phyloP scores from a whole-genome alignment of 1,140 invertebrate genomes.

The Anastatus disparis region DNA sequence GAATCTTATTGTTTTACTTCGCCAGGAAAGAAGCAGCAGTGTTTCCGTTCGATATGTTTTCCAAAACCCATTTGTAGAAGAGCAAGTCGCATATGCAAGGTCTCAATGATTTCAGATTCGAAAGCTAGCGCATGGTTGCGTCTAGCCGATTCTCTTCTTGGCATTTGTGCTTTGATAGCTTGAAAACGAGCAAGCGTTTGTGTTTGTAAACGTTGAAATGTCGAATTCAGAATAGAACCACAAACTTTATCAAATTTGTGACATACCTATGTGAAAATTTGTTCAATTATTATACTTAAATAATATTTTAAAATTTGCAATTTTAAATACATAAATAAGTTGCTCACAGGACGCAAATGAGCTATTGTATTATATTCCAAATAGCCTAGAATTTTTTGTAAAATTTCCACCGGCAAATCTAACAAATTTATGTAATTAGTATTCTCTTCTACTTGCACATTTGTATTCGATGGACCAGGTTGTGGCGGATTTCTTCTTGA shows the following conservation, averaged over 20 bases:
- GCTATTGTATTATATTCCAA: slow-evolving; percentile 80
- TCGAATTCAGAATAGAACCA: slow-evolving; percentile 80
- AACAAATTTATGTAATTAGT: slow-evolving; percentile 68
- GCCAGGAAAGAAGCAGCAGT: slow-evolving; percentile 90
- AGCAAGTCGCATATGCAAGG: slow-evolving; percentile 86
- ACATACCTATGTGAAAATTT: slow-evolving; percentile 72
- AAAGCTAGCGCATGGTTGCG: slow-evolving; percentile 85
- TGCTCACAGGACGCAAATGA: slow-evolving; percentile 78
- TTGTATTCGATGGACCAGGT: slow-evolving; percentile 3
- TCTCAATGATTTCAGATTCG: slow-evolving; percentile 90
- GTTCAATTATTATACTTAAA: slow-evolving; percentile 11
- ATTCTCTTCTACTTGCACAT: slow-evolving; percentile 58
- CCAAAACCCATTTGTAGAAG: slow-evolving; percentile 90
- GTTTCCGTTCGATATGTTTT: slow-evolving; percentile 89
- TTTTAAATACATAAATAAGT: too few relatives aligned
- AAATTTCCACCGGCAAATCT: slow-evolving; percentile 81
- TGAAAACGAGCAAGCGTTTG: slow-evolving; percentile 85
- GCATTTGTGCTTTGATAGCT: slow-evolving; percentile 89
- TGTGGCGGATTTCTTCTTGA: slow-evolving; percentile 14
- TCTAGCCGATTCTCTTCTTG: slow-evolving; percentile 83
- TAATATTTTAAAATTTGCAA: too few relatives aligned
- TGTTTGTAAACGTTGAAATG: slow-evolving; percentile 82
- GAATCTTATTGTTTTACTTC: slow-evolving; percentile 71
- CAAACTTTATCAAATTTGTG: slow-evolving; percentile 81
- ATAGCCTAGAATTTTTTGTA: slow-evolving; percentile 81